Percentiles rank a stretch among this genome's conserved stretches.
These are phyloP conservation scores for Pristionchus pacificus DNA, from an alignment of 1,140 invertebrate genomes.

Conservation along the genomic window DNA sequence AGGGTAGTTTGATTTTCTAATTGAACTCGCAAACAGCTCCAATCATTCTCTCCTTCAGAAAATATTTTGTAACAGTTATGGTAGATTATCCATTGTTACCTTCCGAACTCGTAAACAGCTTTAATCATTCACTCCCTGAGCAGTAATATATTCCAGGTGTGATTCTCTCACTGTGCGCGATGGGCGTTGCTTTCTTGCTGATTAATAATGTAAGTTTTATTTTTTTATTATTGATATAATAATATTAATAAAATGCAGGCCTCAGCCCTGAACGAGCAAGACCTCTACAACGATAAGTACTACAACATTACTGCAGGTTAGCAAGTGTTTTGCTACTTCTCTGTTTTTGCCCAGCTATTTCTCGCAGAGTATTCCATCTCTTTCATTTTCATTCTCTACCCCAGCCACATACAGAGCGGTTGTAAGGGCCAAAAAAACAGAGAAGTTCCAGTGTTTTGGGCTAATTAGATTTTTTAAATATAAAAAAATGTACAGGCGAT, in stretches of 20 bases:
- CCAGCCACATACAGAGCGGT: neutral
- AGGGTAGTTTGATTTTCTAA: too few species aligned
- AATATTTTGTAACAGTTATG: neutral
- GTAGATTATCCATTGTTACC: neutral
- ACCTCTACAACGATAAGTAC: constrained; percentile 1
- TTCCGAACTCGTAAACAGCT: too few species aligned
- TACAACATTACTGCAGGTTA: neutral
- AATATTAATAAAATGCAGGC: constrained; percentile 12
- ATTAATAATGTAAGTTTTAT: constrained; percentile 38
- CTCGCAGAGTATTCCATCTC: too few species aligned
- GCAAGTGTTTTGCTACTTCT: constrained; percentile 7
- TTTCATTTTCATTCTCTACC: too few species aligned
- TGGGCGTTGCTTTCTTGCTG: constrained; percentile 42
- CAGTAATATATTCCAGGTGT: constrained; percentile 61
- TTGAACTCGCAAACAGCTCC: too few species aligned
- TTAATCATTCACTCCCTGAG: too few species aligned
- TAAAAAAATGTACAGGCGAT: constrained; percentile 18
- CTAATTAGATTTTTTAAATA: constrained; percentile 9
- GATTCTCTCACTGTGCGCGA: constrained; percentile 30
- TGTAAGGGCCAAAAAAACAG: neutral
- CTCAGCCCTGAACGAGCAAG: constrained; percentile 5
- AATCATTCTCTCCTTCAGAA: neutral
- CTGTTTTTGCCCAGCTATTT: too few species aligned
- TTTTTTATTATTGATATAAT: neutral
- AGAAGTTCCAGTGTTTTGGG: constrained; percentile 4